Conservation (phyloP, 2,797 vertebrate species). For the Urocyon cinereoargenteus region DNA sequence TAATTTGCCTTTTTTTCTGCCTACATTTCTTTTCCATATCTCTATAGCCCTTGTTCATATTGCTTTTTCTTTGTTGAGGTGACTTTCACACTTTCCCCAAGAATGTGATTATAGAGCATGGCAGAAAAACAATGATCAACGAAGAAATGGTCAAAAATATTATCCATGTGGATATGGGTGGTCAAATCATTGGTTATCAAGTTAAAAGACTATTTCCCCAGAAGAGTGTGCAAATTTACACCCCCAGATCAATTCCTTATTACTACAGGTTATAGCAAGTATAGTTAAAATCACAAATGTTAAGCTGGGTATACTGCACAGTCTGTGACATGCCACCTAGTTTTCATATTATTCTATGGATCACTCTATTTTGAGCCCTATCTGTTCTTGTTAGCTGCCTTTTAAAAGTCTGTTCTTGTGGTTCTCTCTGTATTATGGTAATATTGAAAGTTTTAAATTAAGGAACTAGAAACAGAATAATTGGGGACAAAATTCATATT, state of each 20-base stretch:
- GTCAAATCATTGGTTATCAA: background rate
- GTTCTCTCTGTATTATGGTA: background rate
- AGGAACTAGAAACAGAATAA: background rate
- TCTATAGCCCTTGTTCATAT: background rate
- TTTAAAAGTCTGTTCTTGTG: conserved; percentile 44
- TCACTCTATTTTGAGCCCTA: conserved; percentile 25
- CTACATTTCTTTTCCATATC: background rate
- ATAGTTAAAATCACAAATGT: background rate
- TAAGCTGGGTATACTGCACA: background rate
- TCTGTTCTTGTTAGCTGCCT: background rate
- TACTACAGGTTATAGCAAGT: background rate
- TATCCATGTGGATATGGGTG: background rate
- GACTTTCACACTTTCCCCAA: background rate
- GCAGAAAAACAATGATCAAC: background rate
- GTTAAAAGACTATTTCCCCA: background rate
- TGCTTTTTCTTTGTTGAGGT: background rate
- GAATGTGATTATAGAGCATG: background rate
- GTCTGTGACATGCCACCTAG: background rate
- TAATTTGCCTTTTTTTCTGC: background rate
- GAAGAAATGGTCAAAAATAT: background rate
- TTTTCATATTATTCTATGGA: conserved; percentile 30
- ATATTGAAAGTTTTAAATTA: background rate
- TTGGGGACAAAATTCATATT: background rate
- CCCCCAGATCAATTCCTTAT: background rate
- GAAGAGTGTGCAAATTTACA: background rate